A percentile compares a stretch with the other conserved stretches of the same genome.
phyloP scores from a whole-genome alignment of 2,113 vertebrate species.

The Condylura cristata region DNA sequence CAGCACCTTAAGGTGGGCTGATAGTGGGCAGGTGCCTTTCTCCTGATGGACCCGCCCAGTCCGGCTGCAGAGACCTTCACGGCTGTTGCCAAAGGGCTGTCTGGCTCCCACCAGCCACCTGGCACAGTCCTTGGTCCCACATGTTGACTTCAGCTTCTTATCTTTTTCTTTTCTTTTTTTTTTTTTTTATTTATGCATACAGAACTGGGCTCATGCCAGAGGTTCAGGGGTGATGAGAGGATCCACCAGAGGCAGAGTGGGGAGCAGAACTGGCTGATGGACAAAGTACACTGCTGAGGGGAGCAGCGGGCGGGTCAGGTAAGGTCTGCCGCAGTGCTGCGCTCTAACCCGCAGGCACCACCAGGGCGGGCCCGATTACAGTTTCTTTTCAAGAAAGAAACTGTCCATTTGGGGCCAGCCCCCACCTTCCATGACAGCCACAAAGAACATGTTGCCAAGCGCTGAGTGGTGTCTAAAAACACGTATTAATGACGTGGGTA shows the following conservation, averaged over 20 bases:
- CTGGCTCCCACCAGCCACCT: not conserved
- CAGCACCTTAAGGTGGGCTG: not conserved
- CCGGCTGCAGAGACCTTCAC: not conserved
- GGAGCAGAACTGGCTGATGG: no score
- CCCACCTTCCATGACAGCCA: not conserved
- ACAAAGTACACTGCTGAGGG: no score
- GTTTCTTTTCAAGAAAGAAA: not conserved
- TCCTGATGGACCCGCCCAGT: not conserved
- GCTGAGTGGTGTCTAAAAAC: not conserved
- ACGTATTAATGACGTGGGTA: not conserved
- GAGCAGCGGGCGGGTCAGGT: no score
- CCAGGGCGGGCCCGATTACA: no score
- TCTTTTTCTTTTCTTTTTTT: no score
- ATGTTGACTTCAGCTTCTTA: not conserved
- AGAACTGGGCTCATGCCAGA: no score
- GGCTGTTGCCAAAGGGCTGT: not conserved
- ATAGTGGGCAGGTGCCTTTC: not conserved
- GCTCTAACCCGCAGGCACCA: no score
- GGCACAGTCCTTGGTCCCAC: not conserved
- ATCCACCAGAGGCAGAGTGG: no score
- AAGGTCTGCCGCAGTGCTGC: no score
- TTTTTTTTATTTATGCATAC: no score
- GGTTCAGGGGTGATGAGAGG: no score
- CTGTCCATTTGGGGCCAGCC: not conserved
- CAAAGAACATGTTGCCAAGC: not conserved